These are phyloP conservation scores for Campodea augens DNA, from an alignment of 1,140 invertebrate genomes.

Conservation along the genomic window DNA sequence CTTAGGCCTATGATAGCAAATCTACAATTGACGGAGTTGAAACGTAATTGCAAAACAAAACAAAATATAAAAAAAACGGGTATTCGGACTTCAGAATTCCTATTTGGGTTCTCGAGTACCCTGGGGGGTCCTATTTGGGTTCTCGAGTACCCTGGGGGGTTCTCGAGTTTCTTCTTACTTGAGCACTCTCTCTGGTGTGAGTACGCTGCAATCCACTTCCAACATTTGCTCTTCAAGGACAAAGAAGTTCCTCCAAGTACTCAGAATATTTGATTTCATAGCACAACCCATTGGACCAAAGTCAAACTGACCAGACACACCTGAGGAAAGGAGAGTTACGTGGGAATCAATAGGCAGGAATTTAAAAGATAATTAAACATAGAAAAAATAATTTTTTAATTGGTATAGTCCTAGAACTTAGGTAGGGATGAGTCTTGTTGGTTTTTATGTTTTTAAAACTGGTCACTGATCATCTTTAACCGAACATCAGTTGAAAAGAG, in stretches of 20 bases:
- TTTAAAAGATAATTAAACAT: conserved; percentile 5
- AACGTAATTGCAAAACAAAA: too few species aligned
- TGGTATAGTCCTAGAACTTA: neutral
- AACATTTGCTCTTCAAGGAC: conserved; percentile 95
- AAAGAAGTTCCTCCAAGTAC: conserved; percentile 89
- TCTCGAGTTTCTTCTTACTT: too few species aligned
- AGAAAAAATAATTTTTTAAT: neutral
- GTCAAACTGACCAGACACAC: conserved; percentile 71
- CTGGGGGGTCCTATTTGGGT: too few species aligned
- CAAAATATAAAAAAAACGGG: too few species aligned
- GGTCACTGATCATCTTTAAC: neutral
- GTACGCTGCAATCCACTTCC: conserved; percentile 92
- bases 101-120: too few species aligned
- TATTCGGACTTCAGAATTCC: too few species aligned
- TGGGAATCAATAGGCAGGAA: conserved; percentile 6
- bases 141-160: too few species aligned
- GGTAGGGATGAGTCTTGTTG: too few species aligned
- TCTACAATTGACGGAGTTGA: too few species aligned
- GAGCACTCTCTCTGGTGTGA: conserved; percentile 90
- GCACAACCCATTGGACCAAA: conserved; percentile 99
- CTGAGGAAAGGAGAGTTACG: conserved; percentile 18
- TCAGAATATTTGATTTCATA: conserved; percentile 85
- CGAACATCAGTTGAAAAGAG: too few species aligned
- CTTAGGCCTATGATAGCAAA: too few species aligned
- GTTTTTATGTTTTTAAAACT: too few species aligned